Base-by-base conservation (phyloP, 2,888 invertebrate genomes). In the Dasypolia templi region DNA sequence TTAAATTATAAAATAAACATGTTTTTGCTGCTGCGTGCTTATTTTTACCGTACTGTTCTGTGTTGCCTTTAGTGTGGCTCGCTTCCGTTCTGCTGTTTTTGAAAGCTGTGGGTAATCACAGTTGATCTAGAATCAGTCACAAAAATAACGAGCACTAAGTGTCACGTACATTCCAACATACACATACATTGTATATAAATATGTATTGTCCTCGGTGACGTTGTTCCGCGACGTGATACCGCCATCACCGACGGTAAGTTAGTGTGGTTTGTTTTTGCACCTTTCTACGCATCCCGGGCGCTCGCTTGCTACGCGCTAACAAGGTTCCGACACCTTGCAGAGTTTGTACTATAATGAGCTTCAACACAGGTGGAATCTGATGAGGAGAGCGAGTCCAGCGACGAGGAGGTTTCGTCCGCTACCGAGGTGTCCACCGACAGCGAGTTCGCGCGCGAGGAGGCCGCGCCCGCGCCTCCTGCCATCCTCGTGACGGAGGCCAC, bases 381-480 rank as follows among this genome's bases (percentile, higher is more conserved):
- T 75, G 95, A 95, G 71, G 95, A 95, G 81, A 97, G 97, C 86
- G 97, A 97, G 88, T 97, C 98, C 78, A 97, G 97, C 84, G 97
- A 97, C 87, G 97, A 97, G 89, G 97, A 97, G 84, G 97, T 98
- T 85, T 98, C 98, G 88, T 98, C 98, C 12, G 98, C 98, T 3
- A 99, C 99, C 1, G 99, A 99, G 96, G 99, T 99, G 87, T 98
- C 98, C 64, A 99, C 99, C 0, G 99, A 99, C 95, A 99, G 99
- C 42, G 99, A 99, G 95, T 99, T 99, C 91, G 99, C 98, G 83
- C 97, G 98, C 82, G 98, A 98, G 89, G 98, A 97, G 71, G 93
- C 96, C 58, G 97, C 97, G 0, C 98, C 98, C 69, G 97, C 97
- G 82, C 97, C 98, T 42, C 98, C 98, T 19, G 97, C 98, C 83